A percentile compares a stretch with the other conserved stretches of the same genome.
Evolutionary conservation across 2,113 vertebrate genomes (phyloP).

Genomic region (Ibidorhyncha struthersii): DNA sequence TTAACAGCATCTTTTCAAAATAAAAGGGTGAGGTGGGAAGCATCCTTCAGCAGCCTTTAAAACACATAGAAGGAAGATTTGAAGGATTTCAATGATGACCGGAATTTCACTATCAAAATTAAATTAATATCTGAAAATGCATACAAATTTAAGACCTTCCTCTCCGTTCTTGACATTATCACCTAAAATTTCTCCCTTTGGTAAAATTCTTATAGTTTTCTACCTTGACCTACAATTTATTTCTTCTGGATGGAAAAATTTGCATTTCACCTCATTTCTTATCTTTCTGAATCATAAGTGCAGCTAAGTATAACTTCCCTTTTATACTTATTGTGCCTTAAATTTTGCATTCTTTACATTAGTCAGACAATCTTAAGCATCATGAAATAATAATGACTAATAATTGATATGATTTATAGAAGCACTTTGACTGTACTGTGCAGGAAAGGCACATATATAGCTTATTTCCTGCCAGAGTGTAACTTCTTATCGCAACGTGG

Average conservation of each 20-base stretch:
- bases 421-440: neutral
- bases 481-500: neutral
- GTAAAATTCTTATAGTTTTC: neutral
- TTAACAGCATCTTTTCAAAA: neutral
- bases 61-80: neutral
- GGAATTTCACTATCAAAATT: neutral
- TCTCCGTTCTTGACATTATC: neutral
- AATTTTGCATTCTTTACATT: neutral
- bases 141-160: neutral
- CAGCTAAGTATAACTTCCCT: neutral
- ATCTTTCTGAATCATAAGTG: neutral
- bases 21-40: fast-evolving
- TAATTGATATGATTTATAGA: neutral
- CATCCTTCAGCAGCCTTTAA: neutral
- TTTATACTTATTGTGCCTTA: neutral
- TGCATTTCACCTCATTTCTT: neutral
- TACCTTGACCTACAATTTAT: neutral
- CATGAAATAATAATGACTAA: neutral
- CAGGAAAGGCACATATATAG: neutral
- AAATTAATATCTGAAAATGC: neutral
- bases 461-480: neutral
- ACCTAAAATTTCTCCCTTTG: neutral
- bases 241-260: neutral
- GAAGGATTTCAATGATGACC: neutral
- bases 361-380: neutral